Evolutionary conservation across 2,113 vertebrate species (phyloP).

Genomic region (Aix galericulata): DNA sequence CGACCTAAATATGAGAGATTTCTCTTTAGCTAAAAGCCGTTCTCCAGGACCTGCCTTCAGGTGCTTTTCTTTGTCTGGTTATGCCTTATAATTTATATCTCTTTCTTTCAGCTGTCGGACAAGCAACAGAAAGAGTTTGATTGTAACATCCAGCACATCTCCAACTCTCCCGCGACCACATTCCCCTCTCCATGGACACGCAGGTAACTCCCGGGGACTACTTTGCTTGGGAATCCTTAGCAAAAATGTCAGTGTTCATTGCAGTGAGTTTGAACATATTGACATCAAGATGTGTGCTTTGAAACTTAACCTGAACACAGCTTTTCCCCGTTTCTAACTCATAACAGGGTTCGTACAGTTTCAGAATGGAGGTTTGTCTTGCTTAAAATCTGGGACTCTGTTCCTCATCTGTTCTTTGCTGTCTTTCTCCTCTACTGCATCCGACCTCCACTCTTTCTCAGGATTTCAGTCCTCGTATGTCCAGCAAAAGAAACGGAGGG

Average conservation of each 20-base stretch:
- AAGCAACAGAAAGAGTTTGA: conserved; percentile 97
- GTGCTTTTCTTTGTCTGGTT: background rate
- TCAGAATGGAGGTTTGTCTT: background rate
- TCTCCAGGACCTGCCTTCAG: background rate
- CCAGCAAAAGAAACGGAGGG: background rate
- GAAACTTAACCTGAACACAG: background rate
- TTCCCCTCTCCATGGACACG: conserved; percentile 92
- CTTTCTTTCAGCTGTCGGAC: conserved; percentile 89
- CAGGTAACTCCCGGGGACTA: conserved; percentile 80
- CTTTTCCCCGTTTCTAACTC: background rate
- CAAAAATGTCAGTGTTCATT: background rate
- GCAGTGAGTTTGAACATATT: background rate
- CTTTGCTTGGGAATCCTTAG: background rate
- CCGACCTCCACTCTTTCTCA: background rate
- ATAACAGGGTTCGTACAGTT: background rate
- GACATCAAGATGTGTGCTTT: background rate
- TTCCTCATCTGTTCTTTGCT: background rate
- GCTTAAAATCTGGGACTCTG: background rate
- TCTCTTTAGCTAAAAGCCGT: background rate
- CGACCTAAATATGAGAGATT: background rate
- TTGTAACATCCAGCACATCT: conserved; percentile 96
- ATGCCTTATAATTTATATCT: background rate
- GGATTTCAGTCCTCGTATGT: background rate
- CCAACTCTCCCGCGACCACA: conserved; percentile 95
- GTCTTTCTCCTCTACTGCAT: background rate